phyloP scores from a whole-genome alignment of 2,113 vertebrate species.

The Clupea harengus region DNA sequence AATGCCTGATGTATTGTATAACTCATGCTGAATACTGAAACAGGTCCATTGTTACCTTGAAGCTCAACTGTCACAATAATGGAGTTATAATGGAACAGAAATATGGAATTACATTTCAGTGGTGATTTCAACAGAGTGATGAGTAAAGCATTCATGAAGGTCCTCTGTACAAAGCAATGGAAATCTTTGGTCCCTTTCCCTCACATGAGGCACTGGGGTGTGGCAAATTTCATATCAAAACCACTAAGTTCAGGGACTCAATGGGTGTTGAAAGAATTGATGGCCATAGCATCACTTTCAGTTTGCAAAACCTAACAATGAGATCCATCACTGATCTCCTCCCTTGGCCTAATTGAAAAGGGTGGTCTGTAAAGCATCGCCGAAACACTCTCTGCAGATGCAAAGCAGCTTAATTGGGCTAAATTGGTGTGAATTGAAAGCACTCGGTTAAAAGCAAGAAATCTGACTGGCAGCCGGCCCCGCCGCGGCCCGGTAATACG shows the following conservation, averaged over 20 bases:
- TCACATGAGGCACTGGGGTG: not conserved
- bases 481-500: slow-evolving; percentile 37
- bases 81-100: too few relatives aligned
- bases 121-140: too few relatives aligned
- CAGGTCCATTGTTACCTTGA: too few relatives aligned
- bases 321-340: slow-evolving; percentile 44
- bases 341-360: slow-evolving; percentile 53
- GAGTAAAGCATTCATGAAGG: too few relatives aligned
- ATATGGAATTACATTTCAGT: too few relatives aligned
- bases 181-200: not conserved
- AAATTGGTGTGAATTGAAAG: slow-evolving; percentile 72
- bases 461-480: slow-evolving; percentile 52
- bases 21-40: not conserved
- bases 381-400: slow-evolving; percentile 60
- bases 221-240: not conserved
- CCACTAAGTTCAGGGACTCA: not conserved
- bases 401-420: slow-evolving; percentile 68
- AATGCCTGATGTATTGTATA: not conserved
- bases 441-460: slow-evolving; percentile 65
- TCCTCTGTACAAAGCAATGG: not conserved
- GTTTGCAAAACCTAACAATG: slow-evolving; percentile 34
- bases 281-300: not conserved
- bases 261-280: not conserved
- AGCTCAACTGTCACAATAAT: too few relatives aligned
- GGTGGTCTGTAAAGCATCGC: slow-evolving; percentile 52